phyloP scores from a whole-genome alignment of 2,113 vertebrate genomes.

The Paratilapia polleni region DNA sequence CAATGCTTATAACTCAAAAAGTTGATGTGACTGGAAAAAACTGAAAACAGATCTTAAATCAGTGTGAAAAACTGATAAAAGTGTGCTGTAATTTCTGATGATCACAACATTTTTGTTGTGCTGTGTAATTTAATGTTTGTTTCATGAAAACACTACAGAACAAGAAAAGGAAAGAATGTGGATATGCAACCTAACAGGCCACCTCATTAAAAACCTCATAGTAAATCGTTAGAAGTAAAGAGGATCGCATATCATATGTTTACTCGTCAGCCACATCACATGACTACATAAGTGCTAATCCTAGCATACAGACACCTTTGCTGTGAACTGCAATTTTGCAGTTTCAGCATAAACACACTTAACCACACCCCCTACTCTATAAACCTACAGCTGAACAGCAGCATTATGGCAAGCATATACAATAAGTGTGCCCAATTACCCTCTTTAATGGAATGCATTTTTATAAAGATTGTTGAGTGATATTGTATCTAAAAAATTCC shows the following conservation, averaged over 20 bases:
- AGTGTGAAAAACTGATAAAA: no score
- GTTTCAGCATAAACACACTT: background rate
- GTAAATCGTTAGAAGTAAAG: background rate
- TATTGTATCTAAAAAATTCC: background rate
- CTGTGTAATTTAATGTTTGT: background rate
- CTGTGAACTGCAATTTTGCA: background rate
- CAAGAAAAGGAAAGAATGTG: background rate
- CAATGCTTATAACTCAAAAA: no score
- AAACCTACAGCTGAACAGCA: background rate
- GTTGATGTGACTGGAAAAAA: no score
- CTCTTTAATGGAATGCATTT: background rate
- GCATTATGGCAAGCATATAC: background rate
- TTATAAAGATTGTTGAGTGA: background rate
- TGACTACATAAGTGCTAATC: background rate
- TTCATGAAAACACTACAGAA: background rate
- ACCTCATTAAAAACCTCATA: background rate
- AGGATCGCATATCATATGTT: background rate
- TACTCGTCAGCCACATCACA: background rate
- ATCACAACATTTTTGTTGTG: no score
- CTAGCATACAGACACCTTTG: background rate
- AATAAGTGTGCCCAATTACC: background rate
- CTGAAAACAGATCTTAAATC: no score
- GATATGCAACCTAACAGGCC: background rate
- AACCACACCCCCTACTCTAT: background rate
- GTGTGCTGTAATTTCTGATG: no score